phyloP scores from a whole-genome alignment of 2,113 vertebrate species.

The Cyanoliseus patagonus region DNA sequence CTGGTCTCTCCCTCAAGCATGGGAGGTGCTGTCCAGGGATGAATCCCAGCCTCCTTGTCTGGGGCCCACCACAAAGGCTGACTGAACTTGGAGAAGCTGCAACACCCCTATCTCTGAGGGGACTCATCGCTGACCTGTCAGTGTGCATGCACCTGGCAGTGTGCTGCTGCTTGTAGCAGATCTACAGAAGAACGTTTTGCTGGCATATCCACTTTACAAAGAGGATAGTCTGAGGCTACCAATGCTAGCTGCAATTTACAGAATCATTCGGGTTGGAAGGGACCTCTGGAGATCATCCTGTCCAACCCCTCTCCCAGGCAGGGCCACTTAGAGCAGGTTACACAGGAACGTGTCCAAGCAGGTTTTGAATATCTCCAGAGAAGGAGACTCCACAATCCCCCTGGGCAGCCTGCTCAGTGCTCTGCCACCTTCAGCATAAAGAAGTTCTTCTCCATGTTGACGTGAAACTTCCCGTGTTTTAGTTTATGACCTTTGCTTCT shows the following conservation, averaged over 20 bases:
- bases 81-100: not conserved
- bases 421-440: not conserved
- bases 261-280: not conserved
- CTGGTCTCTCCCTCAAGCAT: not conserved
- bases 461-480: not conserved
- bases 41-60: not conserved
- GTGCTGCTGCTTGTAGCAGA: not conserved
- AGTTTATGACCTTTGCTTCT: not conserved
- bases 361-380: not conserved
- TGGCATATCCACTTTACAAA: not conserved
- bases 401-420: not conserved
- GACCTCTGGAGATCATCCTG: not conserved
- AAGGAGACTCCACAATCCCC: not conserved
- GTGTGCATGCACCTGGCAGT: fast-evolving
- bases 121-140: not conserved
- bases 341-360: not conserved
- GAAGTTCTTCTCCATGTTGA: not conserved
- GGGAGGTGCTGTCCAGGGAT: not conserved
- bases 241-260: not conserved
- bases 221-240: not conserved
- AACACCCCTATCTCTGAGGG: not conserved
- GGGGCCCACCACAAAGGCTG: not conserved
- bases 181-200: not conserved
- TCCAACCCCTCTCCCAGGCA: not conserved
- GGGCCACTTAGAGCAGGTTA: not conserved